phyloP scores from a whole-genome alignment of 2,888 invertebrate species.

The Meta bourneti region DNA sequence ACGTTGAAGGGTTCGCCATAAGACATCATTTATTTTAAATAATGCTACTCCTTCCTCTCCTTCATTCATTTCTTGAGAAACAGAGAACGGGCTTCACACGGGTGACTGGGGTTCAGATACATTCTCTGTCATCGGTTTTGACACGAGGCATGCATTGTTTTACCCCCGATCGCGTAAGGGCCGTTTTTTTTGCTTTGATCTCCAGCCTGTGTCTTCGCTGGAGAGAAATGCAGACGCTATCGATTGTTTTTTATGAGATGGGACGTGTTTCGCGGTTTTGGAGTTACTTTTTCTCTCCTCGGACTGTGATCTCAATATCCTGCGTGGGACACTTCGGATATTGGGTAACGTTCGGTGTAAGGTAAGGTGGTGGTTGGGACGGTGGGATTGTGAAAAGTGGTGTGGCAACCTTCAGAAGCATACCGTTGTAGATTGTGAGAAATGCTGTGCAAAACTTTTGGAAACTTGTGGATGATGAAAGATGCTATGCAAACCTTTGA shows the following conservation, averaged over 20 bases:
- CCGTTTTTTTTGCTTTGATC: conserved; percentile 42
- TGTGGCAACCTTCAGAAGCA: no score
- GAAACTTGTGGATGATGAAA: no score
- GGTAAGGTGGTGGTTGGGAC: no score
- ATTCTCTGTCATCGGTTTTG: conserved; percentile 72
- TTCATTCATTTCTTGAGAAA: conserved; percentile 57
- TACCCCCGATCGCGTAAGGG: conserved; percentile 47
- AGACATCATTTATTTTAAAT: conserved; percentile 74
- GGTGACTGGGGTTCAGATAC: conserved; percentile 66
- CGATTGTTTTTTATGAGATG: conserved; percentile 63
- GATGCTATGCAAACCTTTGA: no score
- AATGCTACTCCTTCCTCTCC: conserved; percentile 45
- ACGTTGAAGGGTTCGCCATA: conserved; percentile 56
- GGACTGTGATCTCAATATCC: no score
- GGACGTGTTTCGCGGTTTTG: conserved; percentile 2
- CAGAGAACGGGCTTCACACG: conserved; percentile 56
- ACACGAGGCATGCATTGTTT: conserved; percentile 72
- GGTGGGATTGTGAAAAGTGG: no score
- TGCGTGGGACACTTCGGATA: no score
- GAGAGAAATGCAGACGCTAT: conserved; percentile 13
- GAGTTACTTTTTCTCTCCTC: not conserved
- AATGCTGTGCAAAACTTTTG: no score
- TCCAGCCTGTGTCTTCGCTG: conserved; percentile 11
- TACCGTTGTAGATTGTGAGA: no score
- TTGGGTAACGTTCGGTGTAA: no score